A percentile compares a stretch with the other conserved stretches of the same genome.
phyloP scores from a whole-genome alignment of 2,888 invertebrate species.

The Xestia ashworthii region DNA sequence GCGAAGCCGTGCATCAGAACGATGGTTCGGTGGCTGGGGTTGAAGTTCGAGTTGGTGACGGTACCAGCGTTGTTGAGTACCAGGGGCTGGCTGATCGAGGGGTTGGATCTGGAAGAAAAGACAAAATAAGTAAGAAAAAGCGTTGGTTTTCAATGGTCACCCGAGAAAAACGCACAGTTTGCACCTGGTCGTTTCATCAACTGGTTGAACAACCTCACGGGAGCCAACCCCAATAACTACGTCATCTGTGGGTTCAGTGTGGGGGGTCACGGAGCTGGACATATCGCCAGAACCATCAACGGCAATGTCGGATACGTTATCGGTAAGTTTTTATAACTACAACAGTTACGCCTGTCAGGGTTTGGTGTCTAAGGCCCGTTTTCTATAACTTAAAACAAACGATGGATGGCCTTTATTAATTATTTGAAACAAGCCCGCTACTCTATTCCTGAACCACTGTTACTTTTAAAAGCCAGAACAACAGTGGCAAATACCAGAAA shows the following conservation, averaged over 20 bases:
- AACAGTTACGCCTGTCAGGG: too few relatives aligned
- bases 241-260: conserved; percentile 69
- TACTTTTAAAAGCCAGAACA: too few relatives aligned
- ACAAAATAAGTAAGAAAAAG: background rate
- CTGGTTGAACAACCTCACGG: conserved; percentile 67
- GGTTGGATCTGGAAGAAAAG: conserved; percentile 37
- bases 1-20: conserved; percentile 60
- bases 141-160: too few relatives aligned
- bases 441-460: too few relatives aligned
- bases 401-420: too few relatives aligned
- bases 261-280: conserved; percentile 69
- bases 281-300: conserved; percentile 64
- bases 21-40: conserved; percentile 24
- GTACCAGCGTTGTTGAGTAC: conserved; percentile 40
- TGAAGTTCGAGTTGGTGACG: conserved; percentile 44
- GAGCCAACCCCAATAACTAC: conserved; percentile 47
- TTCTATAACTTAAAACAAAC: too few relatives aligned
- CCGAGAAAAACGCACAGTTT: too few relatives aligned
- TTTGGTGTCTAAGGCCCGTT: too few relatives aligned
- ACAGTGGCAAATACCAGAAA: too few relatives aligned
- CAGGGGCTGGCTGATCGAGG: conserved; percentile 49
- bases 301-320: conserved; percentile 67
- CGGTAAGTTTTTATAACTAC: conserved; percentile 48
- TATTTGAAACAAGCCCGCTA: too few relatives aligned
- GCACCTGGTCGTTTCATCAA: conserved; percentile 67